A percentile compares a stretch with the other conserved stretches of the same genome.
These are phyloP conservation scores for Oikopleura dioica DNA, from an alignment of 23 tunicate species.

Conservation along the genomic window DNA sequence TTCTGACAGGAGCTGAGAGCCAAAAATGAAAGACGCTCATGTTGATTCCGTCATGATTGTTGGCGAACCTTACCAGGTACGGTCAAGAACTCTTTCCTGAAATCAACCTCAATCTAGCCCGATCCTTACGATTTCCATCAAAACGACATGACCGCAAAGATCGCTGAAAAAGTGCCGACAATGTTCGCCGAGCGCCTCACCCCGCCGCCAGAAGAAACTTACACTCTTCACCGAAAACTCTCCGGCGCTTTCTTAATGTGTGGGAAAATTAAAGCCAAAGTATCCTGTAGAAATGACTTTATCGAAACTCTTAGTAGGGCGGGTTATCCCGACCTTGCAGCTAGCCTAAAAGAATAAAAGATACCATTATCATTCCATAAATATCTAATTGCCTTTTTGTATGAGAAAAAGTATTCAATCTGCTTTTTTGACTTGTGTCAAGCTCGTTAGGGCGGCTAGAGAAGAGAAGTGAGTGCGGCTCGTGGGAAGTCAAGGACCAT, in stretches of 20 bases:
- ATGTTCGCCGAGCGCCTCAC: constrained; percentile 64
- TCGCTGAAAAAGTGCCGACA: constrained; percentile 52
- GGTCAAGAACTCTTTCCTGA: too few species aligned
- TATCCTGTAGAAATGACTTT: constrained; percentile 2
- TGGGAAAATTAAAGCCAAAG: not conserved
- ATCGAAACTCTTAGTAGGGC: not conserved
- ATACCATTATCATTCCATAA: too few species aligned
- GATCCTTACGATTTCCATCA: constrained; percentile 50
- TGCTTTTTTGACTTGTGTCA: too few species aligned
- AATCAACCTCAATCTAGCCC: too few species aligned
- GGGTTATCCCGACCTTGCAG: not conserved
- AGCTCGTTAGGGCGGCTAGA: too few species aligned
- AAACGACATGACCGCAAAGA: constrained; percentile 38
- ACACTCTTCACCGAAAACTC: constrained; percentile 71
- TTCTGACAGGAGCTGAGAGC: constrained; percentile 72
- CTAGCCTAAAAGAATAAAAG: not conserved
- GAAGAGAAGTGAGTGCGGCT: too few species aligned
- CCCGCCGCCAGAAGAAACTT: constrained; percentile 92
- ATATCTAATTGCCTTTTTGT: too few species aligned
- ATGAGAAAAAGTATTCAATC: too few species aligned
- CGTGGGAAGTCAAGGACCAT: too few species aligned
- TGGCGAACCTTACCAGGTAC: constrained; percentile 74
- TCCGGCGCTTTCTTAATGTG: constrained; percentile 24
- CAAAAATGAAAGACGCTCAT: constrained; percentile 77
- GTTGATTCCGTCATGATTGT: constrained; percentile 86